These are phyloP conservation scores for Cyprinella venusta DNA, from an alignment of 2,797 vertebrate species.

Conservation along the genomic window DNA sequence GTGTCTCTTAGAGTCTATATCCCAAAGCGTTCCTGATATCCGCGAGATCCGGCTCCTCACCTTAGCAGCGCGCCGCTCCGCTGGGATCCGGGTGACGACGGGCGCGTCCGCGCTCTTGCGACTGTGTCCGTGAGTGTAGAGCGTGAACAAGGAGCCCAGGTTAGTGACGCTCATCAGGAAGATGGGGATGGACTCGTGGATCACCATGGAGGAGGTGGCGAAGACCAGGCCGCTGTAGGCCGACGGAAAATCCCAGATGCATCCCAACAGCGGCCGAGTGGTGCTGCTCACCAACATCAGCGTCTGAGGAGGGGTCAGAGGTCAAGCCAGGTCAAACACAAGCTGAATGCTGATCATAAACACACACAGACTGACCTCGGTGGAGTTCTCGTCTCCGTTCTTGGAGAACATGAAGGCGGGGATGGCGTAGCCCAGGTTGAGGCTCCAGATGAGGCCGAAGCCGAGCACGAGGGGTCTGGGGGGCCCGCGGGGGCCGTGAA, in stretches of 20 bases:
- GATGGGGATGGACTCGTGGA: conserved; percentile 80
- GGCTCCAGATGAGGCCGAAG: conserved; percentile 74
- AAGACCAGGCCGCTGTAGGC: conserved; percentile 73
- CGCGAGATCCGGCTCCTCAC: conserved; percentile 56
- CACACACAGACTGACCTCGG: conserved; percentile 70
- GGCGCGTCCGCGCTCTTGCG: conserved; percentile 58
- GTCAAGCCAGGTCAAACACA: not conserved
- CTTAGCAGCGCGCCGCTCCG: conserved; percentile 81
- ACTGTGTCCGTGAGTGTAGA: conserved; percentile 72
- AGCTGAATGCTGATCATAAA: not conserved
- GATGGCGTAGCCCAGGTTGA: conserved; percentile 78
- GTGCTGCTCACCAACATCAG: conserved; percentile 82
- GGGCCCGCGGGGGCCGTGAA: conserved; percentile 47
- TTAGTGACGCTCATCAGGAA: conserved; percentile 80
- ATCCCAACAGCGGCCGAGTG: conserved; percentile 80
- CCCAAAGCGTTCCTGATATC: not conserved
- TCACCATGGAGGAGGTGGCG: conserved; percentile 79
- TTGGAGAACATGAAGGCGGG: conserved; percentile 80
- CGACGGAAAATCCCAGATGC: conserved; percentile 81
- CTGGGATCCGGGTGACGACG: conserved; percentile 72
- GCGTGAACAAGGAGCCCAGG: conserved; percentile 77
- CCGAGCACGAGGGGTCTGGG: conserved; percentile 64
- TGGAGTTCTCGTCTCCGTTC: conserved; percentile 72
- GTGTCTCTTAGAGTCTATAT: not conserved
- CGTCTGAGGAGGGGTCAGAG: conserved; percentile 65